Conservation (phyloP, 2,113 vertebrate genomes). For the Microtus pennsylvanicus region DNA sequence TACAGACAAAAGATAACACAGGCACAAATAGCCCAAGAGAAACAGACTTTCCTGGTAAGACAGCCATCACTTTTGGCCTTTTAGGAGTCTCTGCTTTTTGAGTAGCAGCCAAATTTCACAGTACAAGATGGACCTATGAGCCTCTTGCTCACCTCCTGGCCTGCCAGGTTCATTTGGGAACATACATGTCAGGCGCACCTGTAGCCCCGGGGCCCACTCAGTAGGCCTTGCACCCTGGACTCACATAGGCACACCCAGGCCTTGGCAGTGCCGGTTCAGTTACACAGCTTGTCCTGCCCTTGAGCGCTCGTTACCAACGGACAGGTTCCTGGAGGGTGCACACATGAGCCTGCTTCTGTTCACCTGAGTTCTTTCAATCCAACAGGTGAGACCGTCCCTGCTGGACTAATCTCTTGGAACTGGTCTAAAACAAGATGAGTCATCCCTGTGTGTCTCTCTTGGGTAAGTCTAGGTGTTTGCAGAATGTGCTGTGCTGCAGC, state of each 20-base stretch:
- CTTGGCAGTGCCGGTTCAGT: neutral
- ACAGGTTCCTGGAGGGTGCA: neutral
- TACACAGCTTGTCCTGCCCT: neutral
- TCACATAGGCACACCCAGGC: too few species aligned
- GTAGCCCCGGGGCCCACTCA: neutral
- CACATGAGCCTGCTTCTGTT: neutral
- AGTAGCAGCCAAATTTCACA: neutral
- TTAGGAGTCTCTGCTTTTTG: constrained; percentile 61
- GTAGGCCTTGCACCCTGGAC: neutral
- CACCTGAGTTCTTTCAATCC: constrained; percentile 4
- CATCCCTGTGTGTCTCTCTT: constrained; percentile 55
- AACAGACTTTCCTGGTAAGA: constrained; percentile 63
- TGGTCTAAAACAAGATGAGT: constrained; percentile 24
- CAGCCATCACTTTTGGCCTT: constrained; percentile 29
- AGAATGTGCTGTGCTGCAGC: neutral
- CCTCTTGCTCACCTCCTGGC: neutral
- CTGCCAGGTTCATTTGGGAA: neutral
- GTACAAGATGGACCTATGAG: neutral
- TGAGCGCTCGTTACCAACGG: neutral
- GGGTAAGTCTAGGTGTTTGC: constrained; percentile 52
- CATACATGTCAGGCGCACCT: neutral
- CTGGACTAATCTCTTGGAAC: neutral
- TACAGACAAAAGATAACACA: constrained; percentile 67
- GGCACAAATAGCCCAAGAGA: constrained; percentile 57
- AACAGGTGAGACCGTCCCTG: constrained; percentile 13